Conservation (phyloP, 2,888 invertebrate genomes). For the Pyrrhosoma nymphula region DNA sequence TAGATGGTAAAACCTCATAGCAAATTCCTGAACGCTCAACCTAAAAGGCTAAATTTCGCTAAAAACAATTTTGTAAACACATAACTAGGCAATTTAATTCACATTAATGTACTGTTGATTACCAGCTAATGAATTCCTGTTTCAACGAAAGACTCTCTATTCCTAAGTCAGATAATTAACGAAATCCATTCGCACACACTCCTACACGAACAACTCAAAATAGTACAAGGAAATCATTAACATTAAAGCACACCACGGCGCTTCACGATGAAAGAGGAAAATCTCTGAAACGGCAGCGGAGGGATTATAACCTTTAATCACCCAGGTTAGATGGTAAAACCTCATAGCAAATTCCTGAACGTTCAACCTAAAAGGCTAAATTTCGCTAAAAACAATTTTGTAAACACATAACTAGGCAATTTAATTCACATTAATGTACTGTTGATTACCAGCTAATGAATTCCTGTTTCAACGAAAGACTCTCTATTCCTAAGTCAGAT, state of each 20-base stretch:
- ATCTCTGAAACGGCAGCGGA: background rate
- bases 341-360: too few species aligned
- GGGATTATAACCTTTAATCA: too few species aligned
- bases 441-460: background rate
- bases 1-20: too few species aligned
- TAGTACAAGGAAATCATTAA: background rate
- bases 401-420: too few species aligned
- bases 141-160: background rate
- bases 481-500: background rate
- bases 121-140: background rate
- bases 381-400: too few species aligned
- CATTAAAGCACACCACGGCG: background rate
- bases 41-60: too few species aligned
- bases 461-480: background rate
- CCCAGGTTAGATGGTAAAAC: too few species aligned
- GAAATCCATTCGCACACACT: background rate
- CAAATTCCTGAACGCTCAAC: too few species aligned
- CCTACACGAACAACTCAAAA: background rate
- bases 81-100: too few species aligned
- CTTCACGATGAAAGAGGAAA: background rate
- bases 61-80: too few species aligned
- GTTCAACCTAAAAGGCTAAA: too few species aligned
- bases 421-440: background rate
- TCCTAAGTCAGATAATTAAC: background rate
- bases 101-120: background rate